Base-by-base conservation (phyloP, 2,888 invertebrate species). In the Troides aeacus region DNA sequence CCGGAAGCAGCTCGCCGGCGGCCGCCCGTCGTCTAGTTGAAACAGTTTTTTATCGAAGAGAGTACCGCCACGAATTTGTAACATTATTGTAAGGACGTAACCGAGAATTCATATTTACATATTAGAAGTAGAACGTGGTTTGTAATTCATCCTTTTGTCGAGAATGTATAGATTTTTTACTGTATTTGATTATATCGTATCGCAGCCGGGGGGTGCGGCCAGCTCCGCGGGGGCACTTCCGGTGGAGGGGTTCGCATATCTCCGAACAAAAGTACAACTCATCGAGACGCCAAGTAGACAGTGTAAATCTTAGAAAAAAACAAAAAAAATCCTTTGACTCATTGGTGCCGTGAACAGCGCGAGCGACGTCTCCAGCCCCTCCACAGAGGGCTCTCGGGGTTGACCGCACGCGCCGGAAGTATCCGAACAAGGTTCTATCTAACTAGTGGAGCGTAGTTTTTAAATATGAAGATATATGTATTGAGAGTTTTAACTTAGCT, bases 51-150 rank as follows among this genome's bases (percentile, higher is more conserved):
- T 15, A 12, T 3, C 46, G 46, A 46, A 4, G 46, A 15, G 46
- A 46, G 46, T 46, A 46, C 46, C 89, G 88, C 88, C 88, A 88
- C 88, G 89, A 89, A 90, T 89, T 89, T 90, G 87, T 88, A 84
- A 83, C 80, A 75, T 70, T 46, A 46, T 46, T 72, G 70, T 89
- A 89, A 88, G 86, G 79, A 83, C 85, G 82, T 87, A 84, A 82
- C 78, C 80, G 72, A 81, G 80, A 85, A 76, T 46, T 83, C 84
- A 85, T 89, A 87, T 85, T 84, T 84, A 85, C 83, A 84, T 84
- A 75, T 80, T 89, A 89, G 86, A 75, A 68, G 89, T 90, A 90
- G 90, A 77, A 66, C 17, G 63, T 81, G 83, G 83, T 83, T 84
- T 84, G 82, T 86, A 84, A 81, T 80, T 78, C 79, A 79, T 80